A percentile compares a stretch with the other conserved stretches of the same genome.
These are phyloP conservation scores for Sebastiscus tertius DNA, from an alignment of 2,797 vertebrate species.

Conservation along the genomic window DNA sequence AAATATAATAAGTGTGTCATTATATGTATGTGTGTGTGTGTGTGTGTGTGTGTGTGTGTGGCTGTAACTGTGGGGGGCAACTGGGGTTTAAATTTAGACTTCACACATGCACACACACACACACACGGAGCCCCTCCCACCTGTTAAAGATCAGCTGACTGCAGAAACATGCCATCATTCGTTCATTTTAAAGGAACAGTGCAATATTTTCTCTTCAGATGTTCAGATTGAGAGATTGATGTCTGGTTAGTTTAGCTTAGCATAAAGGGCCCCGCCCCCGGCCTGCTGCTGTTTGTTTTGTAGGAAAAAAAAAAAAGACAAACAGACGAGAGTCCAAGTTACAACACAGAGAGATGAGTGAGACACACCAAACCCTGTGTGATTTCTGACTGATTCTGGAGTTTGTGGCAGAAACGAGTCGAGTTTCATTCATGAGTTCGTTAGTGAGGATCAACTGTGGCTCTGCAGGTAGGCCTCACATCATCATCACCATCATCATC, in stretches of 20 bases:
- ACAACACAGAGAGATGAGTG: not conserved
- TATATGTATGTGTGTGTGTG: not conserved
- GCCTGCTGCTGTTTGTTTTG: slow-evolving; percentile 28
- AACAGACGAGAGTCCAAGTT: slow-evolving; percentile 54
- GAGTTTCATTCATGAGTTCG: not conserved
- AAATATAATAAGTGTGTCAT: no score
- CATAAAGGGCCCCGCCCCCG: slow-evolving; percentile 13
- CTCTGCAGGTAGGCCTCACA: not conserved
- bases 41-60: not conserved
- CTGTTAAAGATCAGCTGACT: slow-evolving; percentile 43
- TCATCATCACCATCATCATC: not conserved
- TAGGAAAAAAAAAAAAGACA: not conserved
- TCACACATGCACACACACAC: not conserved
- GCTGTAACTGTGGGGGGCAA: slow-evolving; percentile 1
- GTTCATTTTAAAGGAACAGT: not conserved
- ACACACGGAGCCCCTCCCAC: slow-evolving; percentile 7
- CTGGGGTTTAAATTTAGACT: slow-evolving; percentile 44
- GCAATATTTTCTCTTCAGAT: not conserved
- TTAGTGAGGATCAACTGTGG: not conserved
- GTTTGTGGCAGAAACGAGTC: not conserved
- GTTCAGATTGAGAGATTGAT: not conserved
- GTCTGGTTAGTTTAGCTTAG: not conserved
- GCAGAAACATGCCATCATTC: not conserved
- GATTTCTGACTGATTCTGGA: not conserved
- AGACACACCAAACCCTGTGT: not conserved